Evolutionary conservation across 2,113 vertebrate species (phyloP), one percentile per base, ranked within the genome.

Genomic region (Elgaria multicarinata): DNA sequence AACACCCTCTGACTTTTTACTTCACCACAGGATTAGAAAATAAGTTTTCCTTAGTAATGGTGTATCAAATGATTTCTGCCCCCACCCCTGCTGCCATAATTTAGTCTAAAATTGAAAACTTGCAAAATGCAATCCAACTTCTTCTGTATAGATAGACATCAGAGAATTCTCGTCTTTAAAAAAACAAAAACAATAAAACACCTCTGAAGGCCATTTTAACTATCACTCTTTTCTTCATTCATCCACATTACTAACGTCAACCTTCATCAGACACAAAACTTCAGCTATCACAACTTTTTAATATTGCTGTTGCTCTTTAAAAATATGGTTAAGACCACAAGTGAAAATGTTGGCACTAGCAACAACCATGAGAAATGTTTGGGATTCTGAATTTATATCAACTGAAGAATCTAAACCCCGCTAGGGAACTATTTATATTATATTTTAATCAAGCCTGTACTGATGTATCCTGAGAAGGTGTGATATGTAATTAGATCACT

Each of bases 391-490:
- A 67, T 42, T 24, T 78, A 87, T 26, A 71, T 90, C 16, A 85
- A 75, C 90, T 94, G 2, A 39, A 83, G 20, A 91, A 0, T 6
- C 79, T 82, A 76, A 91, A 36, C 83, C 88, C 3, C 39, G 91
- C 12, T 50, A 33, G 36, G 0, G 55, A 64, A 90, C 0, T 0
- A 69, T 93, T 94, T 93, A 87, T 94, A n/a, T 87, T 91, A 67
- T 64, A 92, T 90, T 94, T 93, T 58, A 91, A 92, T 74, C 1
- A 92, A 89, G 66, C 67, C 72, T 50, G 28, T 89, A 89, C 16
- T 78, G 86, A 88, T 89, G 90, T 58, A 79, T 92, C 71, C 80
- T 42, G 39, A 93, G 75, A 91, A 18, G 80, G 86, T 26, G 55
- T 42, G 36, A 81, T 33, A 93, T 53, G 36, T 76, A 94, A 86